These are phyloP conservation scores for Drosophila stalkeri DNA, from an alignment of 2,888 invertebrate species.

Conservation along the genomic window DNA sequence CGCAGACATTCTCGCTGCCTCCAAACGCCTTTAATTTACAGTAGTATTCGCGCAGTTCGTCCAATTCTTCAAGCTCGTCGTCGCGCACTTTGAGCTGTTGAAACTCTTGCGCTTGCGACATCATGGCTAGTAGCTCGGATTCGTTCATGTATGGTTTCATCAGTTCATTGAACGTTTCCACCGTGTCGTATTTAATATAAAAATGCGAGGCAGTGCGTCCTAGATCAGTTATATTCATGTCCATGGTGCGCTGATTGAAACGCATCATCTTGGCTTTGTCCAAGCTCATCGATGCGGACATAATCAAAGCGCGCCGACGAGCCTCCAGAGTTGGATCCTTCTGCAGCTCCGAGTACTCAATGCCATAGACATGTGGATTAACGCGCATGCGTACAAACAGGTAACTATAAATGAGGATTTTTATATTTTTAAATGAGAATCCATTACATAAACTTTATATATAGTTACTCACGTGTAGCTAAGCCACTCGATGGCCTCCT, in stretches of 20 bases:
- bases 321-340: constrained; percentile 92
- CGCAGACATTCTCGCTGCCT: constrained; percentile 94
- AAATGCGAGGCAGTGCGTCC: constrained; percentile 99
- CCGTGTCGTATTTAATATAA: constrained; percentile 98
- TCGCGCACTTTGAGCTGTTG: constrained; percentile 97
- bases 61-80: constrained; percentile 96
- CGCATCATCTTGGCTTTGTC: constrained; percentile 98
- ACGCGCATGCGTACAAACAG: constrained; percentile 96
- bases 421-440: neutral
- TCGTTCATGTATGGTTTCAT: constrained; percentile 93
- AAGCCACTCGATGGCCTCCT: constrained; percentile 98
- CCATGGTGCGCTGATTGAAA: constrained; percentile 93
- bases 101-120: constrained; percentile 97
- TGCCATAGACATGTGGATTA: constrained; percentile 93
- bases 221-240: constrained; percentile 92
- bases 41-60: constrained; percentile 89
- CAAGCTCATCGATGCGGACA: constrained; percentile 92
- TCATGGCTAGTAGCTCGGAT: constrained; percentile 94
- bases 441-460: rapidly evolving
- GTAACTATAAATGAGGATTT: constrained; percentile 83
- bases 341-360: constrained; percentile 88
- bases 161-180: constrained; percentile 95
- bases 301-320: constrained; percentile 92
- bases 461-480: constrained; percentile 90
- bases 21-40: constrained; percentile 93